phyloP scores from a whole-genome alignment of 2,888 invertebrate genomes.

The Smittia sp. region DNA sequence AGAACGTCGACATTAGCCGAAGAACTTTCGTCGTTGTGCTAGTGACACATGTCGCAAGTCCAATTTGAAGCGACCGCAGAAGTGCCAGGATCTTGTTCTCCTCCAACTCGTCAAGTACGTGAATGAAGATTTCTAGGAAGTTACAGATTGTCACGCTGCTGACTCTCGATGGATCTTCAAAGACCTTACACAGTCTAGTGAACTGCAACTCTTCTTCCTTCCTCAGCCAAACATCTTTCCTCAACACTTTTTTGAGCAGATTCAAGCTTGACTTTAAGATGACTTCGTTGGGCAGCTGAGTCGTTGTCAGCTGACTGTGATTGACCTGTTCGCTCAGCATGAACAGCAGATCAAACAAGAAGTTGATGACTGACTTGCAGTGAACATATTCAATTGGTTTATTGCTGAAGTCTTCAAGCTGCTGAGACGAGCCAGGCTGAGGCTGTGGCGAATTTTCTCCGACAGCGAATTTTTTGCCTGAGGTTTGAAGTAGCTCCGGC shows the following conservation, averaged over 20 bases:
- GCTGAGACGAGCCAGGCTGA: constrained; percentile 42
- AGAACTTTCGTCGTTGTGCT: constrained; percentile 88
- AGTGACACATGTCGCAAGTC: constrained; percentile 83
- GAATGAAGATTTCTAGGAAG: constrained; percentile 87
- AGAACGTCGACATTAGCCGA: constrained; percentile 81
- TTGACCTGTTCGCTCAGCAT: constrained; percentile 73
- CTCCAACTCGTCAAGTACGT: constrained; percentile 78
- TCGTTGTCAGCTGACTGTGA: constrained; percentile 47
- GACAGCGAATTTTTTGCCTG: constrained; percentile 49
- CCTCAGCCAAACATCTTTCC: constrained; percentile 86
- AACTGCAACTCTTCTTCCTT: constrained; percentile 88
- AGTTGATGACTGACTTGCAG: constrained; percentile 89
- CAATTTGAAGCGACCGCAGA: constrained; percentile 83
- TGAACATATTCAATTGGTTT: constrained; percentile 85
- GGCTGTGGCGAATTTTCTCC: constrained; percentile 45
- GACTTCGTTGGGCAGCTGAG: constrained; percentile 63
- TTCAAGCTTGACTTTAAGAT: constrained; percentile 77
- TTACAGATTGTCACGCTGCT: constrained; percentile 81
- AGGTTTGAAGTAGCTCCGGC: constrained; percentile 46
- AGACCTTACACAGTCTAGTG: constrained; percentile 85
- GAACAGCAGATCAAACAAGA: constrained; percentile 87
- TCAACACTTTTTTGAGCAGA: constrained; percentile 82
- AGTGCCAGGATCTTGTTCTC: constrained; percentile 80
- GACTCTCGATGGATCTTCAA: constrained; percentile 53
- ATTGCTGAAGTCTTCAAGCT: constrained; percentile 64